Base-by-base conservation (phyloP, 2,888 invertebrate species). In the Leptopilina syphax region DNA sequence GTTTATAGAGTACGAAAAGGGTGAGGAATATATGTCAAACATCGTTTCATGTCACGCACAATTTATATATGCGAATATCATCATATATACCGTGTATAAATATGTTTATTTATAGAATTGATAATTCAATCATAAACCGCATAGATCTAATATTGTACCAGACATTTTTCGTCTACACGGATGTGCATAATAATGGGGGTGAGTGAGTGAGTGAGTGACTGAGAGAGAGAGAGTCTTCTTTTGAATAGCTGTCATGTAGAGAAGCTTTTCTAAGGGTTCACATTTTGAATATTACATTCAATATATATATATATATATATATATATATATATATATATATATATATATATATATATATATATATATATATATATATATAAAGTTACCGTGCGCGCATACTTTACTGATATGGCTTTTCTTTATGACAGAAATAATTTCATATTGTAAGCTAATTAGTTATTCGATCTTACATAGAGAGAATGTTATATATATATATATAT, bases 1-100 rank as follows among this genome's bases (percentile, higher is more conserved):
- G 66, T 65, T 79, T 82, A 81, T 78, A 65, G 79, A 65, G 50
- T 47, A 78, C 80, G 13, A 9, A 9, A 70, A 70, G 54, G 54
- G 54, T 27, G 54, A 70, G 24, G 54, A 24, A 70, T 27, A 70
- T 70, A 34, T 27, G 70, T 70, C 70, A 54, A 50, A 54, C 54
- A 13, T 13, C 12, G 12, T 54, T 50, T 70, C 54, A 7, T 8
- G 54, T 70, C 27, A 70, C 27, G 70, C 70, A 70, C 54, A 70
- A 70, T 70, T 70, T 50, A 27, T 24, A 50, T 27, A 50, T 8
- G n/a, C 50, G 70, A 13, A 24, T 54, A 13, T 50, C 1, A 50
- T 50, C 50, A 8, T 24, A 50, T 70, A 18, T 34, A 34, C 34
- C 4, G 4, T 4, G 34, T 34, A 34, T 34, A 34, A 34, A 34